Evolutionary conservation across 2,888 invertebrate species (phyloP), one percentile per base, ranked within the genome.

Genomic region (Lasioglossum leucozonium): DNA sequence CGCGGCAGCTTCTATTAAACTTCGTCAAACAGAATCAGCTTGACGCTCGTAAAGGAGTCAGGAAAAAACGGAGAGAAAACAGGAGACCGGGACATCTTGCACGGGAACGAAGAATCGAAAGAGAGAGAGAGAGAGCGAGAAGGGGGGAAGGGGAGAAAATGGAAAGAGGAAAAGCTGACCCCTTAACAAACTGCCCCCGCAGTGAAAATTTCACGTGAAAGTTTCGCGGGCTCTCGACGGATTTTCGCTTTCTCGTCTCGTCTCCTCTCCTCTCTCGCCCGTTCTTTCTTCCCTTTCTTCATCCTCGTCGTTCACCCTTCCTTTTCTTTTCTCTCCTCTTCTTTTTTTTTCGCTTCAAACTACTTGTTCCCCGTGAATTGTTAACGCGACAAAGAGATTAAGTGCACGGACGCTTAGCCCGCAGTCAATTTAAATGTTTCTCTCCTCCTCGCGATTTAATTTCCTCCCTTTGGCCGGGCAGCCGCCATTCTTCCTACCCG

Each of bases 341-440:
- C 22, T 13, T 58, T 30, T 34, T 65, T 34, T 67, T 67, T 67
- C 4, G 22, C 67, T 37, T 34, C 40, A 22, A 75, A 75, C 74
- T 74, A 71, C 58, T 74, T 44, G 82, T 69, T 67, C 73, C 22
- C 73, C 30, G 58, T 74, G 55, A 82, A 82, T 82, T 62, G 74
- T 82, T 74, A 82, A 82, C 82, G 82, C 69, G 82, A 71, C 74
- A 75, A 82, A 82, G 82, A 75, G 75, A 82, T 82, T 75, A 75
- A 82, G 42, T 13, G 47, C 84, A 55, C 73, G 82, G 82, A 76
- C 89, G 91, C 87, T 89, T 85, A 86, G 79, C 89, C 81, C 76
- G 81, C 84, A 86, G 89, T 85, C 90, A 89, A 91, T 91, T 91
- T 87, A 86, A 91, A 89, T 91, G 87, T 81, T 69, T 47, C 69